These are phyloP conservation scores for Ophonus ardosiacus DNA, from an alignment of 2,888 invertebrate genomes.

Conservation along the genomic window DNA sequence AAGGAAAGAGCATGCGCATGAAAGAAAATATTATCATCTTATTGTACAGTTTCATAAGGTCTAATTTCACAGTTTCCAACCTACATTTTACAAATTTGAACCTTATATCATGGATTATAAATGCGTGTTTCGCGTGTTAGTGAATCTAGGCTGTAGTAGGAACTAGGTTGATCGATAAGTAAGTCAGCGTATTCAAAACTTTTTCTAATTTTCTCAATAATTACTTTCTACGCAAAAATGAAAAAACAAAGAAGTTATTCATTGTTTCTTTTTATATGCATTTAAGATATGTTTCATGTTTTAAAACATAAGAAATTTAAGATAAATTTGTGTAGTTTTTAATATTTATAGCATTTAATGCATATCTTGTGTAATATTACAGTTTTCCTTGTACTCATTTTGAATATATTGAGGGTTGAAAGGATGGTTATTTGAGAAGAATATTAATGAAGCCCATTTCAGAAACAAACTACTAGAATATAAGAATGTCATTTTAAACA, in stretches of 20 bases:
- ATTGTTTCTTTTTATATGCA: neutral
- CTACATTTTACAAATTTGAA: slow-evolving; percentile 1
- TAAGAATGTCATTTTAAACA: neutral
- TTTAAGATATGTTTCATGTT: neutral
- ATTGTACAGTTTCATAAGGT: slow-evolving; percentile 34
- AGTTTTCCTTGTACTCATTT: neutral
- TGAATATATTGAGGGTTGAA: neutral
- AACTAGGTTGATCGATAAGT: slow-evolving; percentile 56
- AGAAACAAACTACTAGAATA: neutral
- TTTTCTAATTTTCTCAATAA: neutral
- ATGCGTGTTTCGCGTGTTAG: neutral
- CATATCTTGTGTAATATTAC: too few species aligned
- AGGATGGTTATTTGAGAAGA: neutral
- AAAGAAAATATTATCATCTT: slow-evolving; percentile 12
- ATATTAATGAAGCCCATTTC: neutral
- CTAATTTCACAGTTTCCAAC: neutral
- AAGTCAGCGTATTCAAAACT: slow-evolving; percentile 38
- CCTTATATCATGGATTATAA: slow-evolving; percentile 21
- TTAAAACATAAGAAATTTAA: neutral
- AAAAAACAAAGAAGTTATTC: neutral
- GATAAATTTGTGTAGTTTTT: neutral
- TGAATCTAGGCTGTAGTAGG: slow-evolving; percentile 16
- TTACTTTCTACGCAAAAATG: slow-evolving; percentile 19
- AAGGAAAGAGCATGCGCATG: slow-evolving; percentile 55
- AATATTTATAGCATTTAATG: neutral